Evolutionary conservation across 1,140 invertebrate genomes (phyloP).

Genomic region (Geopemphigus sp.): DNA sequence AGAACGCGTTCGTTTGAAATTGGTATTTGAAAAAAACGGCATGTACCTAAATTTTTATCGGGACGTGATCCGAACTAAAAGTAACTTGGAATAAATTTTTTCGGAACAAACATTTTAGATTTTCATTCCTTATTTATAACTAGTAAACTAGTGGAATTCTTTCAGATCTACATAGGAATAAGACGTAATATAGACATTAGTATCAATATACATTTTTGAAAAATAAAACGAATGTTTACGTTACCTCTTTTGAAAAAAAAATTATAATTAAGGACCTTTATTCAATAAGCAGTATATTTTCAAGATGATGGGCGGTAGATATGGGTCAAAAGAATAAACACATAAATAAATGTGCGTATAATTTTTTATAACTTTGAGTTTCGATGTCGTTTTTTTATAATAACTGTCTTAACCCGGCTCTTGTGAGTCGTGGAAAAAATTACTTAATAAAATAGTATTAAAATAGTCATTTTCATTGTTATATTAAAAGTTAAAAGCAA

Average conservation of each 20-base stretch:
- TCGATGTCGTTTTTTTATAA: neutral
- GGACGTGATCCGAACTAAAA: too few relatives aligned
- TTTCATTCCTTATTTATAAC: too few relatives aligned
- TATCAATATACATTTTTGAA: neutral
- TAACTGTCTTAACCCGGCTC: neutral
- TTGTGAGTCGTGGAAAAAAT: neutral
- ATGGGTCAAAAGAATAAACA: slow-evolving; percentile 13
- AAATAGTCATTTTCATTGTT: too few relatives aligned
- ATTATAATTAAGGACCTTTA: slow-evolving; percentile 1
- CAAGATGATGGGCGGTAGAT: neutral
- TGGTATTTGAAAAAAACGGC: too few relatives aligned
- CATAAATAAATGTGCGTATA: neutral
- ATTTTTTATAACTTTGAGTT: slow-evolving; percentile 6
- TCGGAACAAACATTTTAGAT: too few relatives aligned
- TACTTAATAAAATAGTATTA: neutral
- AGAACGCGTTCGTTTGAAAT: too few relatives aligned
- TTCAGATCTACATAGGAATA: neutral
- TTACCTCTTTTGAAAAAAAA: slow-evolving; percentile 18
- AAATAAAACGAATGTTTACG: slow-evolving; percentile 2
- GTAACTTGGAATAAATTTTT: too few relatives aligned
- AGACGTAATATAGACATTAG: neutral
- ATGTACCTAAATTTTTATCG: too few relatives aligned
- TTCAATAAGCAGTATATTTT: slow-evolving; percentile 1
- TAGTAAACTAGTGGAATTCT: neutral
- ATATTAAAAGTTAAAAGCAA: too few relatives aligned